A percentile compares a stretch with the other conserved stretches of the same genome.
These are phyloP conservation scores for Aotus griseimembra DNA, from an alignment of 2,797 vertebrate genomes.

Conservation along the genomic window DNA sequence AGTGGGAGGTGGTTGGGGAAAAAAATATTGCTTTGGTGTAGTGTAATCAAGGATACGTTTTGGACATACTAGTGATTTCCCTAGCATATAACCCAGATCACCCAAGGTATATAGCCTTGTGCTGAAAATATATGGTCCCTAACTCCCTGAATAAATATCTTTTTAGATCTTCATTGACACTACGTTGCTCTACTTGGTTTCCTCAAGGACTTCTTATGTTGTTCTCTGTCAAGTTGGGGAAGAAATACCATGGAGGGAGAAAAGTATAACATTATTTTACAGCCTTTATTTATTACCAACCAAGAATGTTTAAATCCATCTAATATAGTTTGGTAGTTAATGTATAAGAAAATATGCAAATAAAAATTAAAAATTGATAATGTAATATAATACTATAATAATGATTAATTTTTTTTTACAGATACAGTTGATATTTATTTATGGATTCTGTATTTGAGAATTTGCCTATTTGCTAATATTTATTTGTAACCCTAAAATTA, in stretches of 20 bases:
- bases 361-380: neutral
- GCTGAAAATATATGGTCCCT: neutral
- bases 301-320: neutral
- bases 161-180: conserved; percentile 1
- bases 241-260: neutral
- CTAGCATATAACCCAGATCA: neutral
- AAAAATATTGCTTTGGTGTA: neutral
- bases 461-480: neutral
- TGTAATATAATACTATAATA: neutral
- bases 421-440: neutral
- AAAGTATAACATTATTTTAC: neutral
- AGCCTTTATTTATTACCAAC: neutral
- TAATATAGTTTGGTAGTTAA: neutral
- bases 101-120: neutral
- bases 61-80: neutral
- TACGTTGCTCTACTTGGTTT: neutral
- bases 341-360: neutral
- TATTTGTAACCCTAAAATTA: neutral
- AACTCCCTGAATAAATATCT: neutral
- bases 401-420: neutral
- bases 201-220: neutral
- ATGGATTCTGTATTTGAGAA: neutral
- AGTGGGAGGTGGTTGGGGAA: neutral
- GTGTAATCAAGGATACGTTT: neutral
- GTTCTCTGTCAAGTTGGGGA: neutral